Percentiles rank a stretch among this genome's conserved stretches.
Conservation (phyloP, 2,797 vertebrate species). For the Malurus leucopterus region DNA sequence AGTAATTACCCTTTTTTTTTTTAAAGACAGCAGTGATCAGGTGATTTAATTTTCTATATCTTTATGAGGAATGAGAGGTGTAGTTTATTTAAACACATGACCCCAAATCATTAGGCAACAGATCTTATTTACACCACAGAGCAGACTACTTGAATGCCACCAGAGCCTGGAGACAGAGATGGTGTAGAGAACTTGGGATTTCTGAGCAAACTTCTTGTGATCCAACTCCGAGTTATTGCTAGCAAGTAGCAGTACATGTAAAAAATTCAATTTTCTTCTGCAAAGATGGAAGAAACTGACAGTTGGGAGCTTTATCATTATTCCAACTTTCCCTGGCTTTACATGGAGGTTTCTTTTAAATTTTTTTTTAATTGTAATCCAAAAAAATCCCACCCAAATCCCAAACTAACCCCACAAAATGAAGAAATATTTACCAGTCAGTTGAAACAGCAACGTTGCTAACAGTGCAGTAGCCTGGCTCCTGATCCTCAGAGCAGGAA, state of each 20-base stretch:
- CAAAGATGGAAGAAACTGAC: not conserved
- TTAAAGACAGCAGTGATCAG: not conserved
- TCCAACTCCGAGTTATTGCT: not conserved
- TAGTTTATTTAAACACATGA: not conserved
- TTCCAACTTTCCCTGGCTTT: not conserved
- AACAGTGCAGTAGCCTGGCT: conserved; percentile 91
- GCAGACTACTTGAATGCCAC: not conserved
- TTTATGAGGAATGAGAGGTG: not conserved
- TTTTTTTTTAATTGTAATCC: not conserved
- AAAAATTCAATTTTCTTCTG: not conserved
- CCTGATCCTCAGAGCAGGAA: conserved; percentile 90
- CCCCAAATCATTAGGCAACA: not conserved
- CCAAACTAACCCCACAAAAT: not conserved
- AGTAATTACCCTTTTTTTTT: not conserved
- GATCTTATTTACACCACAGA: not conserved
- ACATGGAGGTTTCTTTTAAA: not conserved
- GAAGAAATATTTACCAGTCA: conserved; percentile 83
- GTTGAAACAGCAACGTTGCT: conserved; percentile 90
- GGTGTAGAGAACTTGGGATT: rapidly evolving
- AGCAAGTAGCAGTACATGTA: not conserved
- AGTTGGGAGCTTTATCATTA: not conserved
- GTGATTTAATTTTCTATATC: not conserved
- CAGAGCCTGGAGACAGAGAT: not conserved
- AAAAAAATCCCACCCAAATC: not conserved
- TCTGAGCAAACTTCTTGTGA: not conserved